Percentiles rank a stretch among this genome's conserved stretches.
These are phyloP conservation scores for Ennomos fuscantarius DNA, from an alignment of 2,888 invertebrate species.

Conservation along the genomic window DNA sequence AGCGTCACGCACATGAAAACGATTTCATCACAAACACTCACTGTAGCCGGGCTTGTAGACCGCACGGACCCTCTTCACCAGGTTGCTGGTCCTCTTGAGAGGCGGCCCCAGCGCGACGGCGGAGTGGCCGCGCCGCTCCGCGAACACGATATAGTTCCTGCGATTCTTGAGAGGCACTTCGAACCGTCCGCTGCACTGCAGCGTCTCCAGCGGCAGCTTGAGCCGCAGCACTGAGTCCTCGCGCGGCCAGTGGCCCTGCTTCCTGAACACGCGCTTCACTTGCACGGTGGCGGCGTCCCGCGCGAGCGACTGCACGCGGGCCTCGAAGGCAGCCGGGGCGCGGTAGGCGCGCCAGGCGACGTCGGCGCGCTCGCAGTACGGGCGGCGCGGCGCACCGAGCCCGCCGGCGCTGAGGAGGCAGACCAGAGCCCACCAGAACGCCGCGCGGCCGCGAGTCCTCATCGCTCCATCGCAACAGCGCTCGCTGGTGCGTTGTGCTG, in stretches of 20 bases:
- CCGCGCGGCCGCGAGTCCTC: slow-evolving; percentile 80
- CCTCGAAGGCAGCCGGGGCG: slow-evolving; percentile 81
- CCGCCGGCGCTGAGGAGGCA: slow-evolving; percentile 64
- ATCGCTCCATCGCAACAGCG: slow-evolving; percentile 80
- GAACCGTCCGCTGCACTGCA: slow-evolving; percentile 75
- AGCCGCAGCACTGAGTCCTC: slow-evolving; percentile 72
- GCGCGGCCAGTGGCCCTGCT: slow-evolving; percentile 76
- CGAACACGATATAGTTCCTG: slow-evolving; percentile 80
- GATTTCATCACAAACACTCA: slow-evolving; percentile 61
- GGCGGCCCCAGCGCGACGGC: slow-evolving; percentile 80
- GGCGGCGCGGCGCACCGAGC: slow-evolving; percentile 69
- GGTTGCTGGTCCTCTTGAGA: slow-evolving; percentile 71
- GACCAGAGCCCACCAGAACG: slow-evolving; percentile 78
- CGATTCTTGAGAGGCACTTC: slow-evolving; percentile 77
- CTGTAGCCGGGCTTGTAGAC: slow-evolving; percentile 82
- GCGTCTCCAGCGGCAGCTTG: slow-evolving; percentile 61
- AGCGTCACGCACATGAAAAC: slow-evolving; percentile 33
- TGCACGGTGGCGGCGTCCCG: slow-evolving; percentile 75
- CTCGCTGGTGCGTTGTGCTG: slow-evolving; percentile 55
- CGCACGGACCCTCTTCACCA: slow-evolving; percentile 75
- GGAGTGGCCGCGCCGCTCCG: slow-evolving; percentile 74
- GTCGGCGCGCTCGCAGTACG: slow-evolving; percentile 82
- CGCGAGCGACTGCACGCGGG: slow-evolving; percentile 76
- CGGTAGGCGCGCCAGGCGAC: slow-evolving; percentile 83
- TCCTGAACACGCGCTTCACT: slow-evolving; percentile 72